phyloP scores from a whole-genome alignment of 2,113 vertebrate genomes.

The Gnathonemus longibarbis region DNA sequence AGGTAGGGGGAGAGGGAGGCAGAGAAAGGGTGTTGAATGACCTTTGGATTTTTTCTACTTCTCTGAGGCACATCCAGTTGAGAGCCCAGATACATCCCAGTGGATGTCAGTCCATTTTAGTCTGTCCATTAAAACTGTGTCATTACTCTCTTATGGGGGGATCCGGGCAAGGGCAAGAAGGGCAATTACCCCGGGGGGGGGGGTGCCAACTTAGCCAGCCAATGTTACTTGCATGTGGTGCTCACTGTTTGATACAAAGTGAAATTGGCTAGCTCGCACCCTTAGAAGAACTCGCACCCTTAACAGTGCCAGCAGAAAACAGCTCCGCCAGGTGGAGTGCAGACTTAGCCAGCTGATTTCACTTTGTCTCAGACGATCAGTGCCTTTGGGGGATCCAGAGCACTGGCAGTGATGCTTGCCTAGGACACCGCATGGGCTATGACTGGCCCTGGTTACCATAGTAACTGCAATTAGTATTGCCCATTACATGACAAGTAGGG shows the following conservation, averaged over 20 bases:
- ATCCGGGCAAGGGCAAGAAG: neutral
- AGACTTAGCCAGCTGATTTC: neutral
- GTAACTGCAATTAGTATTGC: neutral
- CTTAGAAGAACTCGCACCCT: neutral
- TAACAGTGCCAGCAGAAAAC: neutral
- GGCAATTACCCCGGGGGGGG: neutral
- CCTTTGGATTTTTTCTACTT: neutral
- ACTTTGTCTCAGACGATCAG: neutral
- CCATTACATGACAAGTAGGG: neutral
- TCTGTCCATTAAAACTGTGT: neutral
- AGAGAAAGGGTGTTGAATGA: neutral
- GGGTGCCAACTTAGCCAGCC: neutral
- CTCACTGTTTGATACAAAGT: neutral
- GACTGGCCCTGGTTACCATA: neutral
- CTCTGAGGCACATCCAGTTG: neutral
- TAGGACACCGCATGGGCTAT: neutral
- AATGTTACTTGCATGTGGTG: neutral
- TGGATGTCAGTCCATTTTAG: neutral
- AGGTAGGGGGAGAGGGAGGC: neutral
- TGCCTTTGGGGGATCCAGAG: neutral
- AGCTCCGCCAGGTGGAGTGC: neutral
- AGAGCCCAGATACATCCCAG: neutral
- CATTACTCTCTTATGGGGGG: neutral
- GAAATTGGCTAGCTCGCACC: neutral
- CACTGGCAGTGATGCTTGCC: neutral